These are phyloP conservation scores for Lophius americanus DNA, from an alignment of 2,797 vertebrate species.

Conservation along the genomic window DNA sequence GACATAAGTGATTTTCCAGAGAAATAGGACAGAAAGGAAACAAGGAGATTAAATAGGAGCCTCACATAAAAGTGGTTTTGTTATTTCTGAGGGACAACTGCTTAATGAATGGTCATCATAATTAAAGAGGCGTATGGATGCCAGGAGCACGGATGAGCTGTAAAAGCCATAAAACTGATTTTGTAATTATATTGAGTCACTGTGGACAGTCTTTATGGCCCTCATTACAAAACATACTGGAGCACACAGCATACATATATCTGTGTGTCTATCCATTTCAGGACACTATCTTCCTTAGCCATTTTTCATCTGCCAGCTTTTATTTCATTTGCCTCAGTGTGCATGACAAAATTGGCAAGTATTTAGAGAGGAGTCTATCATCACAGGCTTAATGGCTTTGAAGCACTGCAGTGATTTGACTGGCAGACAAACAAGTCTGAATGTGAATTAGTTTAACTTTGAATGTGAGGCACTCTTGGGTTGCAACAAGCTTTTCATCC, in stretches of 20 bases:
- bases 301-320: constrained; percentile 50
- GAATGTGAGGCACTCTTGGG: constrained; percentile 23
- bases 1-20: background rate
- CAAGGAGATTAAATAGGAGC: background rate
- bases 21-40: background rate
- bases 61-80: constrained; percentile 31
- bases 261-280: constrained; percentile 3
- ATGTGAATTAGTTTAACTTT: constrained; percentile 61
- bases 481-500: constrained; percentile 36
- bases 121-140: constrained; percentile 80
- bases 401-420: constrained; percentile 60
- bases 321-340: constrained; percentile 51
- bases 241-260: constrained; percentile 31
- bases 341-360: constrained; percentile 58
- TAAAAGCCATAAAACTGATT: constrained; percentile 76
- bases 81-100: constrained; percentile 68
- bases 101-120: constrained; percentile 71
- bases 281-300: constrained; percentile 12
- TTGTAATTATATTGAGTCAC: constrained; percentile 72
- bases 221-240: constrained; percentile 54
- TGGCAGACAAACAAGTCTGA: constrained; percentile 58
- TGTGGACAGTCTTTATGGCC: constrained; percentile 65
- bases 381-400: constrained; percentile 59
- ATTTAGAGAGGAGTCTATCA: constrained; percentile 58
- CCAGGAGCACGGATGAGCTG: constrained; percentile 68